Evolutionary conservation across 2,888 invertebrate genomes (phyloP).

Genomic region (Bruchidius siliquastri): DNA sequence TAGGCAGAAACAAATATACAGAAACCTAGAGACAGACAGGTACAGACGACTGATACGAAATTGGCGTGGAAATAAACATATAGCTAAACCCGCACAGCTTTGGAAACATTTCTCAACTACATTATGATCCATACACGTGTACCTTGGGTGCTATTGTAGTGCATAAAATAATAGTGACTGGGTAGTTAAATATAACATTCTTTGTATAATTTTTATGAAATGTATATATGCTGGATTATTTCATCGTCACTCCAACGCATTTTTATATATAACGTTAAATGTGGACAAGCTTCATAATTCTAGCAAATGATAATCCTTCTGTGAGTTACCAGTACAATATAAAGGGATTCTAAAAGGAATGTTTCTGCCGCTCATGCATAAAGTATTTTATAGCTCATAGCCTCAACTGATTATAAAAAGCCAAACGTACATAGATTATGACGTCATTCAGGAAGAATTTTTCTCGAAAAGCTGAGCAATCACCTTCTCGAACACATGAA

Average conservation of each 20-base stretch:
- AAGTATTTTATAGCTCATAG: too few relatives aligned
- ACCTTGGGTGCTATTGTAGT: not conserved
- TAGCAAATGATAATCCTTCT: not conserved
- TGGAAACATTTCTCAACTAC: not conserved
- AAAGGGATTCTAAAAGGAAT: too few relatives aligned
- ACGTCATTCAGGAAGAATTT: too few relatives aligned
- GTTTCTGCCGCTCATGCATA: too few relatives aligned
- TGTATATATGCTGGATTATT: not conserved
- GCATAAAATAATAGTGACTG: not conserved
- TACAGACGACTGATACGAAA: too few relatives aligned
- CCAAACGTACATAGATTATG: too few relatives aligned
- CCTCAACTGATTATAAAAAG: too few relatives aligned
- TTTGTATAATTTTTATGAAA: not conserved
- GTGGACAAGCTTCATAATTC: not conserved
- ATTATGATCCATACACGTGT: not conserved
- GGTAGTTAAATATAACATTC: not conserved
- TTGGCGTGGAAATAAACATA: not conserved
- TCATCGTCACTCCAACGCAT: not conserved
- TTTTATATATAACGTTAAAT: not conserved
- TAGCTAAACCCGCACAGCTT: not conserved
- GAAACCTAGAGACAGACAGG: too few relatives aligned
- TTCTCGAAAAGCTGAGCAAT: too few relatives aligned
- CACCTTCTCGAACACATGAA: too few relatives aligned
- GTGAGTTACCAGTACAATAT: too few relatives aligned
- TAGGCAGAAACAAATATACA: too few relatives aligned